Conservation (phyloP, 1,140 invertebrate species). For the Amphibalanus amphitrite region DNA sequence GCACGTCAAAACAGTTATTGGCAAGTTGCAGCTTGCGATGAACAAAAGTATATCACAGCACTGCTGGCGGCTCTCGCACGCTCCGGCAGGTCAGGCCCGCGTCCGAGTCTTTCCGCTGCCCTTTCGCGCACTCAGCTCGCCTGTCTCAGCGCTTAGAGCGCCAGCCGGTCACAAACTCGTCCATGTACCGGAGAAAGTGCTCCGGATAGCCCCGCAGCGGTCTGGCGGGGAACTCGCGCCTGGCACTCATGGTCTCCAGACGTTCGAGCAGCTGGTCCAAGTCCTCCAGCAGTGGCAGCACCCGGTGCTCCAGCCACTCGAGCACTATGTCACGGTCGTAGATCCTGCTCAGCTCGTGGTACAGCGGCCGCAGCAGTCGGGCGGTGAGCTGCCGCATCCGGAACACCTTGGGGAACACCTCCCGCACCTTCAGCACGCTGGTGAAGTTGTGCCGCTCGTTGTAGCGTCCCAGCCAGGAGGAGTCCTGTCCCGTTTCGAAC, state of each 20-base stretch:
- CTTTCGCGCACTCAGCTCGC: too few relatives aligned
- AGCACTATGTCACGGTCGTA: slow-evolving; percentile 22
- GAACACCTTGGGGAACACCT: slow-evolving; percentile 10
- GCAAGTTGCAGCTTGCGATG: too few relatives aligned
- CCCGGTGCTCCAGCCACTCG: slow-evolving; percentile 27
- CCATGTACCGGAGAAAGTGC: neutral
- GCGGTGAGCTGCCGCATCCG: slow-evolving; percentile 10
- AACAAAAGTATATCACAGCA: too few relatives aligned
- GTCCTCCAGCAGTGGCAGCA: slow-evolving; percentile 28
- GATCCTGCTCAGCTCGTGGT: slow-evolving; percentile 19
- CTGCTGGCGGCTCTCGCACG: too few relatives aligned
- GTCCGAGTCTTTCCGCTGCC: too few relatives aligned
- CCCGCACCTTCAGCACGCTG: slow-evolving; percentile 21
- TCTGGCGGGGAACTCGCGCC: slow-evolving; percentile 35
- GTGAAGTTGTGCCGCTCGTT: slow-evolving; percentile 24
- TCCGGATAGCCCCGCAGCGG: slow-evolving; percentile 24
- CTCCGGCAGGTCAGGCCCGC: too few relatives aligned
- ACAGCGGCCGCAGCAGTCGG: slow-evolving; percentile 11
- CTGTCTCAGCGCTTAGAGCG: neutral
- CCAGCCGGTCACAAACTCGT: neutral
- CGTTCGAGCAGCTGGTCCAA: slow-evolving; percentile 34
- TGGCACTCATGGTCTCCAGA: slow-evolving; percentile 31
- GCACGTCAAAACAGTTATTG: too few relatives aligned
- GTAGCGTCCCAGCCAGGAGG: slow-evolving; percentile 24
- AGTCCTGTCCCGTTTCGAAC: slow-evolving; percentile 12